Evolutionary conservation across 2,888 invertebrate species (phyloP), one percentile per base, ranked within the genome.

Genomic region (Pollenia griseotomentosa): DNA sequence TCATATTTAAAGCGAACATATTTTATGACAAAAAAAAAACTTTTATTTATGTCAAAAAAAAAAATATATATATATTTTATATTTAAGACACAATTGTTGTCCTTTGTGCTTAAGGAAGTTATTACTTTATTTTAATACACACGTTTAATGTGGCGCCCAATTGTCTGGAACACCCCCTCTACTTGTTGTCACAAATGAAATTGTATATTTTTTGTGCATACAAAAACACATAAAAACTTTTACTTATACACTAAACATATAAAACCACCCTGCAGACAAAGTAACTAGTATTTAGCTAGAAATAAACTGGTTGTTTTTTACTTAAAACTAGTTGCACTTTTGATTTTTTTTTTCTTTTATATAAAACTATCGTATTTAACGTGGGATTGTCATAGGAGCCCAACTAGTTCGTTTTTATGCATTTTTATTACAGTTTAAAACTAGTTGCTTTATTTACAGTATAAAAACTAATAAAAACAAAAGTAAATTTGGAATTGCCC

Each of bases 141-240:
- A 81, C 78, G 74, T 78, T 82, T 70, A 79, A 78, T 57, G 74
- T 44, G 87, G 84, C 87, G 77, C 84, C 87, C 57, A 33, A 78
- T 70, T 84, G 87, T 87, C 87, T 87, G 81, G 48, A 74, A 74
- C 74, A 84, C 87, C 87, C 87, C 87, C 71, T 74, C 84, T 73
- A 87, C 83, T 83, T 80, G 79, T 68, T 84, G 71, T 19, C 63
- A 44, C 46, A 71, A 65, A 44, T 42, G 42, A 83, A 78, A 57
- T 57, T 42, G 23, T 74, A 66, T 66, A 81, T 71, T 55, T 80
- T 44, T 23, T 68, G n/a, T 33, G 48, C 16, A 55, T 14, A 51
- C 16, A 46, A 10, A 59, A 23, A 66, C 19, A 59, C 48, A 66
- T 8, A 61, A 16, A 42, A 16, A 33, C 42, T 33, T 57, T 42